Base-by-base conservation (phyloP, 2,797 vertebrate genomes). In the Premnoplex brunnescens region DNA sequence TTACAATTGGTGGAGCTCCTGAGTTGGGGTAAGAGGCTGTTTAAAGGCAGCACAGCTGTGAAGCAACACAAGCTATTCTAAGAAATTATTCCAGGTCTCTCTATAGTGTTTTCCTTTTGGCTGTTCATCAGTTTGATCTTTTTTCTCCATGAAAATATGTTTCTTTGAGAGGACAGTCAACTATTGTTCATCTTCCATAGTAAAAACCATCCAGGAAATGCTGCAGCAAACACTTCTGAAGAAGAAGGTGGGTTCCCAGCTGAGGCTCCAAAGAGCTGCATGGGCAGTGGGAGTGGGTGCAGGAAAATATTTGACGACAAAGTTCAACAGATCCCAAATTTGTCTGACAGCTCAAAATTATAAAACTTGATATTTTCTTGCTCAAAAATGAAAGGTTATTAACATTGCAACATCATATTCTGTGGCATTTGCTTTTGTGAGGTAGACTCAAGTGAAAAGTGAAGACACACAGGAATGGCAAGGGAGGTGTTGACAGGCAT, bases 401-500 rank as follows among this genome's bases (percentile, higher is more conserved):
- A 86, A 48, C 41, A 32, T 86, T 85, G 74, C 63, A 91, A 93
- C 83, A 94, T 76, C 24, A 1, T 32, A 63, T 76, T 85, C 90
- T 68, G 59, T 63, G 67, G 74, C 55, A 80, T 93, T 94, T 91
- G 55, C 94, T 95, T 88, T 94, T 91, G 79, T 76, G 91, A 91
- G 62, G 44, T 72, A 39, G 44, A 88, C 82, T 84, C 67, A 37
- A 95, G 80, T 86, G 89, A 91, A 96, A 94, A 88, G 66, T 81
- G 93, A 94, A 89, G 88, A 55, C 91, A 75, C 27, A 26, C 89
- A 94, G 94, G 73, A 84, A 86, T 28, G 28, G 78, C 93, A 95
- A 74, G 63, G 74, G 88, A 94, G 68, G 88, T 91, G 95, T 77
- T 95, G 91, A 95, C 94, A 96, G 85, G 67, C 90, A 52, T 76